Percentiles rank a stretch among this genome's conserved stretches.
phyloP scores from a whole-genome alignment of 2,888 invertebrate species.

The Lepidonotus clava region DNA sequence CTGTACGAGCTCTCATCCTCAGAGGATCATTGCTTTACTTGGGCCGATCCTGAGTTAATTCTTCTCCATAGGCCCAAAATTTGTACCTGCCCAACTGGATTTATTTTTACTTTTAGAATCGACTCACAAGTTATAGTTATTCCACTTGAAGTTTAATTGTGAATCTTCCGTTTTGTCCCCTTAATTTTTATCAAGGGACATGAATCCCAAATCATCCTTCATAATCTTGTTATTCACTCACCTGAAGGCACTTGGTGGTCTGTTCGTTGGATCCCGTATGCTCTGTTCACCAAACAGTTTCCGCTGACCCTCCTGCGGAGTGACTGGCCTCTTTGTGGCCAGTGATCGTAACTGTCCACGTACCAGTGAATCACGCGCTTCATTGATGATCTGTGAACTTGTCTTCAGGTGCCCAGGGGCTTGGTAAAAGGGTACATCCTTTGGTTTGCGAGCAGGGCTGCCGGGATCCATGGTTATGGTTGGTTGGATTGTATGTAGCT shows the following conservation, averaged over 20 bases:
- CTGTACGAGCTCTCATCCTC: no score
- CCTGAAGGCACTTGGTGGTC: conserved; percentile 80
- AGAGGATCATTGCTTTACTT: no score
- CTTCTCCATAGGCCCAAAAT: no score
- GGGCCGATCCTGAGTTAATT: no score
- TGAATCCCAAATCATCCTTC: no score
- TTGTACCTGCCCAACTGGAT: no score
- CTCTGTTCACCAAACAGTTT: conserved; percentile 85
- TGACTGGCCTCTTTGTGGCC: conserved; percentile 91
- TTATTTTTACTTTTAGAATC: no score
- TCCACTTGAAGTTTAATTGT: no score
- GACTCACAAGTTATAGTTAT: no score
- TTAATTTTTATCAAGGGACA: no score
- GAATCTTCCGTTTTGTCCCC: no score
- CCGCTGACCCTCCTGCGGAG: conserved; percentile 90
- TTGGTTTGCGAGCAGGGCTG: conserved; percentile 47
- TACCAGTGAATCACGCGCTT: conserved; percentile 80
- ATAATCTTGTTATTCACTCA: conserved; percentile 63
- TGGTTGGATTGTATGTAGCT: no score
- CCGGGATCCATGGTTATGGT: conserved; percentile 40
- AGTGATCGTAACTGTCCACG: conserved; percentile 81
- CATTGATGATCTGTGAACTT: conserved; percentile 77
- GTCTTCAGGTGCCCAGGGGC: conserved; percentile 74
- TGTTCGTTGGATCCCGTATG: conserved; percentile 72
- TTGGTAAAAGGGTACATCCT: conserved; percentile 64